Evolutionary conservation across 2,113 vertebrate species (phyloP), one percentile per base, ranked within the genome.

Genomic region (Tychaedon coryphoeus): DNA sequence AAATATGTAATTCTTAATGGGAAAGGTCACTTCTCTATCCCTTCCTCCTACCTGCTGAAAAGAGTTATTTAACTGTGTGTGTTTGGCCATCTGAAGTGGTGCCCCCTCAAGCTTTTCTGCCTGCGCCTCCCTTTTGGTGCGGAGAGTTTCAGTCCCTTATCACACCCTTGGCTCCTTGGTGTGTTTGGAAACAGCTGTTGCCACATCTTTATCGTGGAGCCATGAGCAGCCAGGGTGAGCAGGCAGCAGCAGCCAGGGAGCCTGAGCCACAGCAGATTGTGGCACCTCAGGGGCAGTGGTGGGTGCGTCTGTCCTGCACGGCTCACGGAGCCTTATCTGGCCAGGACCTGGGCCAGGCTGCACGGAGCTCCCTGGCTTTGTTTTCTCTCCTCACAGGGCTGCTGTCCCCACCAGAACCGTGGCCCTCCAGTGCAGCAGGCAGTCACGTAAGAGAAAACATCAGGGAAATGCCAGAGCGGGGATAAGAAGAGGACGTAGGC

Each of bases 1-100:
- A 95, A 96, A 86, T 80, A 71, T 60, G 61, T 57, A 80, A 90
- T 92, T 88, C 81, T 80, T 73, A 86, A 56, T 90, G 82, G 85
- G 78, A 95, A 95, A 94, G 79, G 93, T 96, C 95, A 95, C 88
- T 93, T 88, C 34, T 92, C 92, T 92, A 60, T 92, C 86, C 86
- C 51, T 95, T 80, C 90, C 93, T 95, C 72, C 78, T 95, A 94
- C 94, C 79, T 93, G 86, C 88, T 94, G 90, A 34, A 87, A 90
- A 14, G 69, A 34, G 43, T 86, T 70, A 42, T 53, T 91, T 42
- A 62, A 53, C 82, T 40, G 6, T 7, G 54, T 38, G 75, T 47
- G 45, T 36, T 89, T 82, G 93, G 74, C 67, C 42, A 5, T 51
- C 17, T 36, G 47, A 76, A 94, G 65, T 3, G 33, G 54, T 86